Evolutionary conservation across 2,888 invertebrate species (phyloP).

Genomic region (Diploptera punctata): DNA sequence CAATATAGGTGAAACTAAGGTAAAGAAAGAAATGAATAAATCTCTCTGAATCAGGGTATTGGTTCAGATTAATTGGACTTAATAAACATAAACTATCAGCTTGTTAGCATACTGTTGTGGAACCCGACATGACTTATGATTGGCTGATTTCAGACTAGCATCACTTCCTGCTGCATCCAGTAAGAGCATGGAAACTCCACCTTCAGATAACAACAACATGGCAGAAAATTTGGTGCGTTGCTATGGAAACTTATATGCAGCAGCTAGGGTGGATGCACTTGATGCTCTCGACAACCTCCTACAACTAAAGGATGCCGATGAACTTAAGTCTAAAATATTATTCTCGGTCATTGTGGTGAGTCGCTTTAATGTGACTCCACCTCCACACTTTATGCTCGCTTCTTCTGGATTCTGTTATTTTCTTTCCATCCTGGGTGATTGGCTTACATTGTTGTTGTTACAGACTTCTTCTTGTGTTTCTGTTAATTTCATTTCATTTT

Average conservation of each 20-base stretch:
- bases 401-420: conserved; percentile 30
- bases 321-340: conserved; percentile 92
- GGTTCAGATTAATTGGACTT: too few relatives aligned
- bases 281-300: conserved; percentile 84
- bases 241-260: conserved; percentile 85
- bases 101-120: not conserved
- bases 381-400: conserved; percentile 35
- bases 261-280: conserved; percentile 82
- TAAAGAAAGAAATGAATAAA: too few relatives aligned
- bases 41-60: too few relatives aligned
- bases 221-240: conserved; percentile 66
- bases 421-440: conserved; percentile 8
- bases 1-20: too few relatives aligned
- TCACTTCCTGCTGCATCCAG: conserved; percentile 18
- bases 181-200: not conserved
- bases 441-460: not conserved
- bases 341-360: conserved; percentile 96
- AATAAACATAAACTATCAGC: too few relatives aligned
- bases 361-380: conserved; percentile 37
- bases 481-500: not conserved
- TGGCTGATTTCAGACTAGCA: conserved; percentile 37
- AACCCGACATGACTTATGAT: conserved; percentile 14
- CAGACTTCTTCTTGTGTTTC: conserved; percentile 4
- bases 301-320: conserved; percentile 81
- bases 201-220: not conserved